phyloP scores from a whole-genome alignment of 2,113 vertebrate genomes.

The Erythrolamprus reginae region DNA sequence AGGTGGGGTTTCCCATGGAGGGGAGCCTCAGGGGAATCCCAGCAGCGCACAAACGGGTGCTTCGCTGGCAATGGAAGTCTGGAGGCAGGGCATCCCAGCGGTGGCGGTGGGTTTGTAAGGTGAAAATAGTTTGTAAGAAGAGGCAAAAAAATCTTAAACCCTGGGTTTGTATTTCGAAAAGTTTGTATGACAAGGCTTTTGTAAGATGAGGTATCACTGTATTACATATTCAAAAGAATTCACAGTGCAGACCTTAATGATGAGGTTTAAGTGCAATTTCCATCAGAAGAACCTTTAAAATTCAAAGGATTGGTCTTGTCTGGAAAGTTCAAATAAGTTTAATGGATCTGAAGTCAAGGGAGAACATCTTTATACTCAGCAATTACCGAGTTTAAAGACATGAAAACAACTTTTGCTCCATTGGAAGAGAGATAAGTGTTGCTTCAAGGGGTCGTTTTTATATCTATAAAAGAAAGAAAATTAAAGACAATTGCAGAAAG shows the following conservation, averaged over 20 bases:
- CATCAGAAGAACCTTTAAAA: conserved; percentile 42
- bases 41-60: no score
- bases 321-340: conserved; percentile 61
- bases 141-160: no score
- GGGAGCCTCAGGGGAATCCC: no score
- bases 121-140: no score
- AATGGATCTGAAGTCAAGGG: conserved; percentile 55
- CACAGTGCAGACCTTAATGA: conserved; percentile 40
- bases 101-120: no score
- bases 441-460: conserved; percentile 47
- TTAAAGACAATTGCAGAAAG: conserved; percentile 40
- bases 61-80: no score
- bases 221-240: conserved; percentile 47
- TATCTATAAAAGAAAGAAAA: conserved; percentile 30
- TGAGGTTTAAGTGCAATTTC: conserved; percentile 47
- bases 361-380: conserved; percentile 56
- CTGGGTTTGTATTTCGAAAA: no score
- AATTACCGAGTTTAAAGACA: conserved; percentile 59
- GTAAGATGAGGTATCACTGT: no score
- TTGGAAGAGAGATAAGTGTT: conserved; percentile 52
- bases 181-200: no score
- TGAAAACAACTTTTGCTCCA: conserved; percentile 63
- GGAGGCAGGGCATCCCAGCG: no score
- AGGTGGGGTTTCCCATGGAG: no score
- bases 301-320: conserved; percentile 50